A percentile compares a stretch with the other conserved stretches of the same genome.
phyloP scores from a whole-genome alignment of 2,113 vertebrate species.

The Myxocyprinus asiaticus region DNA sequence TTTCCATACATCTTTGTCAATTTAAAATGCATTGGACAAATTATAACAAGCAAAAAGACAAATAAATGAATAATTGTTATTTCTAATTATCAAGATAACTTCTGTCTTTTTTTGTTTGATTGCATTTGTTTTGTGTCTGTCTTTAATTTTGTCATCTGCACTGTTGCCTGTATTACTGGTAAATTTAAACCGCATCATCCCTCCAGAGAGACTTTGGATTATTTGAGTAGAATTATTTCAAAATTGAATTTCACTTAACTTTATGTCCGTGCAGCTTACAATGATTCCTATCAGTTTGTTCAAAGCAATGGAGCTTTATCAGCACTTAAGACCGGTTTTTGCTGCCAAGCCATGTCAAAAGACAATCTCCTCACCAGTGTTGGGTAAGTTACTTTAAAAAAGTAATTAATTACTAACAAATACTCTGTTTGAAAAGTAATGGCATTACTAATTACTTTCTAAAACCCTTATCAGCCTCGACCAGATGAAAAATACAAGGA shows the following conservation, averaged over 20 bases:
- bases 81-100: background rate
- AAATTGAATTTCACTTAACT: conserved; percentile 68
- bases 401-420: too few relatives aligned
- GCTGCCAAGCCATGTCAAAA: conserved; percentile 79
- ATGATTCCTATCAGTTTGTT: conserved; percentile 74
- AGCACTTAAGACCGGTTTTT: conserved; percentile 66
- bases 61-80: too few relatives aligned
- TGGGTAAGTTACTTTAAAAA: too few relatives aligned
- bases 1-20: too few relatives aligned
- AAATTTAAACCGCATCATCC: conserved; percentile 45
- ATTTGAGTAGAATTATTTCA: conserved; percentile 58
- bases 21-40: too few relatives aligned
- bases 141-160: too few relatives aligned
- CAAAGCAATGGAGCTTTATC: conserved; percentile 71
- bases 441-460: too few relatives aligned
- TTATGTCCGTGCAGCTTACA: conserved; percentile 70
- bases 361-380: conserved; percentile 62
- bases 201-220: conserved; percentile 55
- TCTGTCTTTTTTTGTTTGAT: background rate
- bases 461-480: too few relatives aligned
- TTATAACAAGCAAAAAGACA: background rate
- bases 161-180: conserved; percentile 30
- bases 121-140: background rate
- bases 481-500: too few relatives aligned
- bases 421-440: too few relatives aligned